Evolutionary conservation across 2,888 invertebrate species (phyloP).

Genomic region (Drosophila atroscutellata): DNA sequence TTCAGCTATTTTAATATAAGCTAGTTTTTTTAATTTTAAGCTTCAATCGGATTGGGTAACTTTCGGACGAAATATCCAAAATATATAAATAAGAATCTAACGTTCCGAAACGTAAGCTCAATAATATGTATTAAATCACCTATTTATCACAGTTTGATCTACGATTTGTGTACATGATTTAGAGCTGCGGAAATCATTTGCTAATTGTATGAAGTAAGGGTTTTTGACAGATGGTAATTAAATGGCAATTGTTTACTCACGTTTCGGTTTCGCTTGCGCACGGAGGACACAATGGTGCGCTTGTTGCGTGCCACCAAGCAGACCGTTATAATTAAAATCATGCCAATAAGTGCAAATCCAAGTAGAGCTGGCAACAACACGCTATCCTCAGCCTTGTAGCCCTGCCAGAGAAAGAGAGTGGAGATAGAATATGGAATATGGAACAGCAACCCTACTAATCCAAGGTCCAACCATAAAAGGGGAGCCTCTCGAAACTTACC

Average conservation of each 20-base stretch:
- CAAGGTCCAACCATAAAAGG: slow-evolving; percentile 3
- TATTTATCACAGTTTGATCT: neutral
- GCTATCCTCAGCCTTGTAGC: slow-evolving; percentile 87
- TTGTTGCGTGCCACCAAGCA: slow-evolving; percentile 86
- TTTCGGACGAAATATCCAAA: neutral
- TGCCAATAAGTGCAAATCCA: slow-evolving; percentile 86
- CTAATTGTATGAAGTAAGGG: slow-evolving; percentile 20
- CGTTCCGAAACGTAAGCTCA: neutral
- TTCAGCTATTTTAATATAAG: neutral
- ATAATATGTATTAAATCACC: neutral
- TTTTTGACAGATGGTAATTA: slow-evolving; percentile 50
- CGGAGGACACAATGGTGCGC: slow-evolving; percentile 83
- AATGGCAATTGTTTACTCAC: slow-evolving; percentile 78
- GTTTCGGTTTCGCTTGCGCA: slow-evolving; percentile 84
- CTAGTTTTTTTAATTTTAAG: neutral
- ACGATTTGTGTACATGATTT: neutral
- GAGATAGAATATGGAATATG: neutral
- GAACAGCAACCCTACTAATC: neutral
- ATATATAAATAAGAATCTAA: neutral
- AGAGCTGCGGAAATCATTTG: neutral
- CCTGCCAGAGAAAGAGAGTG: slow-evolving; percentile 81
- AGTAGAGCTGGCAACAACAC: slow-evolving; percentile 86
- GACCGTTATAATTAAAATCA: slow-evolving; percentile 86
- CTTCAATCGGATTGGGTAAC: neutral
- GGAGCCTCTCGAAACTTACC: slow-evolving; percentile 85